Evolutionary conservation across 2,797 vertebrate species (phyloP), one percentile per base, ranked within the genome.

Genomic region (Hoplostethus atlanticus): DNA sequence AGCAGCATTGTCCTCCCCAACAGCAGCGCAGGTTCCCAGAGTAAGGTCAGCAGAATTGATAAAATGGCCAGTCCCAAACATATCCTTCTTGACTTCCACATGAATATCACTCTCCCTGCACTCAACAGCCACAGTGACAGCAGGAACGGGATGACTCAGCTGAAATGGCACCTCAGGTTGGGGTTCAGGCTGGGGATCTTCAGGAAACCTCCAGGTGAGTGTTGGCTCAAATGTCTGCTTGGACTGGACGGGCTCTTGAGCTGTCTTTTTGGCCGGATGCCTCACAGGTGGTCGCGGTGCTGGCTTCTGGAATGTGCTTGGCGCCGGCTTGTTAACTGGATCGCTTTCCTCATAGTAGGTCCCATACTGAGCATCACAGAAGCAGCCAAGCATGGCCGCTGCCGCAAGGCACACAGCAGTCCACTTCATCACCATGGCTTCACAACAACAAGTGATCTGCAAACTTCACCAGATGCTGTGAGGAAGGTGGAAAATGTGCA

Each of bases 21-120:
- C 1, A 17, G 15, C 52, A 0, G 0, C 3, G 58, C 94, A 94
- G 4, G 5, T 5, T 72, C 94, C 93, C 52, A 95, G 56, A 16
- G 52, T 79, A 1, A 95, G 64, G 36, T 91, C 84, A 0, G 34
- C 4, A 2, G 89, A 6, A 17, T 84, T 72, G 65, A 94, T 85
- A 0, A 54, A 12, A 55, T 91, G 81, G 5, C 92, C 91, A 4
- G 25, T 87, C 2, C 92, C 90, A 81, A 91, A 93, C 48, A 93
- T 10, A 73, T 94, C 92, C 73, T 67, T 88, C 58, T 90, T 86
- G 60, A 91, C 92, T 31, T 84, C 84, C 31, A 95, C 89, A 1
- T 79, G 71, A 64, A 83, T 78, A 0, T 15, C 3, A 0, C 0
- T 66, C 70, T 94, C 94, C 52, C 68, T 70, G 81, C 94, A 95